Evolutionary conservation across 2,797 vertebrate genomes (phyloP).

Genomic region (Sebastiscus albofasciatus): DNA sequence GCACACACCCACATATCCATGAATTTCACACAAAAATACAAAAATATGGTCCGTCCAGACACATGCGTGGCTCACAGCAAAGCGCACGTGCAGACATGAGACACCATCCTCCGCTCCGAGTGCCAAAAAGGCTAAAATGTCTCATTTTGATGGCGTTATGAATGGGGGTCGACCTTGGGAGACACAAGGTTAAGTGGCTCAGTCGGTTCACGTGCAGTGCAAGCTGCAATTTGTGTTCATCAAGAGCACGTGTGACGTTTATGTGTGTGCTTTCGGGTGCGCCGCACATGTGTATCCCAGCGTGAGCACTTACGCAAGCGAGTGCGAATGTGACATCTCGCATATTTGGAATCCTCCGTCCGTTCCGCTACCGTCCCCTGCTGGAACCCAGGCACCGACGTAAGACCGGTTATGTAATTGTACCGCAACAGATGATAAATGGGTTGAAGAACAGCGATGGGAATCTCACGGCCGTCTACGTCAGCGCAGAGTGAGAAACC

Average conservation of each 20-base stretch:
- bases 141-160: constrained; percentile 15
- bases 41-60: not conserved
- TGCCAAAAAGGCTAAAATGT: constrained; percentile 29
- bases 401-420: constrained; percentile 70
- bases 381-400: not conserved
- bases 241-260: constrained; percentile 16
- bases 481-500: constrained; percentile 47
- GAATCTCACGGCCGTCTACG: constrained; percentile 48
- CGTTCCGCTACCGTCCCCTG: not conserved
- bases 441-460: constrained; percentile 10
- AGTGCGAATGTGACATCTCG: not conserved
- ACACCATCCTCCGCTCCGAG: not conserved
- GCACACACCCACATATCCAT: not conserved
- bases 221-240: not conserved
- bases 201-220: not conserved
- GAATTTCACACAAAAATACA: constrained; percentile 14
- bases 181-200: constrained; percentile 28
- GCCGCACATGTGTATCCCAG: not conserved
- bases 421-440: constrained; percentile 65
- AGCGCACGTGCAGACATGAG: not conserved
- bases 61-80: not conserved
- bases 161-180: not conserved
- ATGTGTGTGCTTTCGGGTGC: not conserved
- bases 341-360: not conserved
- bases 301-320: not conserved